Base-by-base conservation (phyloP, 2,888 invertebrate species). In the Pachydiplax longipennis region DNA sequence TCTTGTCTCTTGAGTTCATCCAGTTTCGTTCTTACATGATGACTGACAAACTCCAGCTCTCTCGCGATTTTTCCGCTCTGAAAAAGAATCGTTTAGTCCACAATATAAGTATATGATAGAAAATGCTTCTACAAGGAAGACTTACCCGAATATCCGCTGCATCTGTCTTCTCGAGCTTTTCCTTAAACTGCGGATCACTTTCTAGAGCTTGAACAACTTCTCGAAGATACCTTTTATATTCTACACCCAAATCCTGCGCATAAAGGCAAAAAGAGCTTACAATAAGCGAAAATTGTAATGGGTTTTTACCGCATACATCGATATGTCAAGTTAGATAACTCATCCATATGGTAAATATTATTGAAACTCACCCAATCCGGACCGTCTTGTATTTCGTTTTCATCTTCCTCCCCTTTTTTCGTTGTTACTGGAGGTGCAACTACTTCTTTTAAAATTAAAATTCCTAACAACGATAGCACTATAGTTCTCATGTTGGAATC, bases 1-100 rank as follows among this genome's bases (percentile, higher is more conserved):
- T 99, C 99, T 8, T 96, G 95, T 81, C 99, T 95, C 94, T 99
- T 99, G 81, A 99, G 95, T 94, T 99, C 99, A 93, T 99, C 99
- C 91, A 99, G 94, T 93, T 97, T 96, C 0, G 97, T 96, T 92
- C 99, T 95, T 0, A 99, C 96, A 92, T 97, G 96, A 93, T 98
- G 98, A 93, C 96, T 96, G 0, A 99, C 98, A 93, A 97, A 97
- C 93, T 98, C 97, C 91, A 99, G 94, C 93, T 99, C 97, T 91
- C 97, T 96, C 0, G 99, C 98, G 92, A 99, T 98, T 94, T 97
- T 97, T 0, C 99, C 99, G 92, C 96, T 97, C 98, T 98, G 94
- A 8, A 94, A 94, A 92, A 92, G 90, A 91, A 92, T 22, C n/a
- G 6, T 22, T 48, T 81, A 22, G 35, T 22, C 8, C 3, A 12